phyloP scores from a whole-genome alignment of 2,113 vertebrate genomes.

The Xiphophorus couchianus region DNA sequence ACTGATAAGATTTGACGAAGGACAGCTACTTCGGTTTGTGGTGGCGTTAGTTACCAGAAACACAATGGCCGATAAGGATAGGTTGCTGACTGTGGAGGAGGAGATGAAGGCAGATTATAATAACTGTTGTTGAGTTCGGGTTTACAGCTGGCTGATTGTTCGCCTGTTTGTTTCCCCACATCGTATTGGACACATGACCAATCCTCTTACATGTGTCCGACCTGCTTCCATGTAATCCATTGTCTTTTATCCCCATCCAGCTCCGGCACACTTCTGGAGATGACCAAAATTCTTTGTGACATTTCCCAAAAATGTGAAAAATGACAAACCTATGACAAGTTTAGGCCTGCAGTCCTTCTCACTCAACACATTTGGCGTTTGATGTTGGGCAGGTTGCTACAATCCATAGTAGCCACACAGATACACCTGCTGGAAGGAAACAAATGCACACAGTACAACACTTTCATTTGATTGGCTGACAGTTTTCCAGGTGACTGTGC shows the following conservation, averaged over 20 bases:
- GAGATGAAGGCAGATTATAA: constrained; percentile 52
- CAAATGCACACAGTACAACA: too few relatives aligned
- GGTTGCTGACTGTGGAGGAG: constrained; percentile 5
- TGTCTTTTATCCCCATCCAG: constrained; percentile 27
- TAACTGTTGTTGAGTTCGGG: constrained; percentile 52
- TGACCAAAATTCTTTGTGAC: too few relatives aligned
- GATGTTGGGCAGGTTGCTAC: too few relatives aligned
- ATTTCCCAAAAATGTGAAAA: too few relatives aligned
- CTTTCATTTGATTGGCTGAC: too few relatives aligned
- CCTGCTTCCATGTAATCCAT: constrained; percentile 49
- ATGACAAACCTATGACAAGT: too few relatives aligned
- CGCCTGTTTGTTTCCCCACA: constrained; percentile 58
- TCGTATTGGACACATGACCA: constrained; percentile 49
- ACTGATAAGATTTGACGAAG: not conserved
- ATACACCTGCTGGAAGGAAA: too few relatives aligned
- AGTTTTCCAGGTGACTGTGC: too few relatives aligned
- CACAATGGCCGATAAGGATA: not conserved
- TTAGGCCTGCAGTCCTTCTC: too few relatives aligned
- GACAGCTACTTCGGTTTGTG: not conserved
- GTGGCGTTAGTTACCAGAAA: not conserved
- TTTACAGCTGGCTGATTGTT: constrained; percentile 66
- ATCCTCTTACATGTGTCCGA: constrained; percentile 67
- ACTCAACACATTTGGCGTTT: too few relatives aligned
- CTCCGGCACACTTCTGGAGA: not conserved
- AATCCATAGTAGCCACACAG: too few relatives aligned